Conservation (phyloP, 2,113 vertebrate species). For the Aegotheles bennettii region DNA sequence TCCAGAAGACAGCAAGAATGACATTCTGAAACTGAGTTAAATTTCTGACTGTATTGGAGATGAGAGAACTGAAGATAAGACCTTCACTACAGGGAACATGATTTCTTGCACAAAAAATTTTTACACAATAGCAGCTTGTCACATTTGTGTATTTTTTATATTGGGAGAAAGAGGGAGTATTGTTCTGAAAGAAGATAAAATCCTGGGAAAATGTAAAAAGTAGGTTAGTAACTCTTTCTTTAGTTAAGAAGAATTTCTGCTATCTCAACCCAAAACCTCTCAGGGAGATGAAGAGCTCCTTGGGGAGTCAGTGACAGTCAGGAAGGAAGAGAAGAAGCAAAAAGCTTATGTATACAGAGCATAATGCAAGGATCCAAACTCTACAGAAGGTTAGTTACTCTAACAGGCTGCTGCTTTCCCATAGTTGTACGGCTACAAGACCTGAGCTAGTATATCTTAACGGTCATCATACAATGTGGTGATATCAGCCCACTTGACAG, state of each 20-base stretch:
- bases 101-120: neutral
- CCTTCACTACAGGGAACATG: neutral
- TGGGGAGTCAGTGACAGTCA: neutral
- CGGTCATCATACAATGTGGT: fast-evolving
- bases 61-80: neutral
- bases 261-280: neutral
- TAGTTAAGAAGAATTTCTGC: neutral
- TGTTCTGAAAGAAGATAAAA: neutral
- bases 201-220: neutral
- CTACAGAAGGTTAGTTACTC: neutral
- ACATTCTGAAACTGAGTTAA: neutral
- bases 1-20: neutral
- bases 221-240: neutral
- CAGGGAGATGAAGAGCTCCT: neutral
- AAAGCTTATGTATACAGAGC: neutral
- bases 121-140: neutral
- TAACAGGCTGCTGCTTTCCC: neutral
- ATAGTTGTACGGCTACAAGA: neutral
- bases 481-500: neutral
- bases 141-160: neutral
- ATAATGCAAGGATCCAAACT: neutral
- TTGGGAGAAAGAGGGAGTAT: neutral
- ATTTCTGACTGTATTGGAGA: neutral
- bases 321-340: neutral
- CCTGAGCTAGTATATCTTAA: neutral